Evolutionary conservation across 2,888 invertebrate species (phyloP).

Genomic region (Chrysomela aeneicollis): DNA sequence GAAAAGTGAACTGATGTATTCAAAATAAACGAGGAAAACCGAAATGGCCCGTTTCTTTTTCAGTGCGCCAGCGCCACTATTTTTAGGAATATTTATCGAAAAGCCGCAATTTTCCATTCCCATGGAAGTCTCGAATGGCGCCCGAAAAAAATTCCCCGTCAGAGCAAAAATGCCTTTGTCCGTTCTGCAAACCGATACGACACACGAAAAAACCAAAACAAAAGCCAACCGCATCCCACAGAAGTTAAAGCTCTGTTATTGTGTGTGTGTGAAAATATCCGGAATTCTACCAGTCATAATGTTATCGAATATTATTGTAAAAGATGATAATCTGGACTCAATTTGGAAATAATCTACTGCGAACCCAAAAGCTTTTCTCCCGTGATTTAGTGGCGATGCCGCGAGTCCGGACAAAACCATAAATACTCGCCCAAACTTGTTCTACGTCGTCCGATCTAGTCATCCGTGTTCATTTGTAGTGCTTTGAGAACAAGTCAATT

Average conservation of each 20-base stretch:
- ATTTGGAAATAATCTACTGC: conserved; percentile 44
- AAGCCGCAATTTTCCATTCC: neutral
- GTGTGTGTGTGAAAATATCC: conserved; percentile 25
- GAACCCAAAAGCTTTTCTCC: conserved; percentile 38
- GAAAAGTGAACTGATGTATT: too few species aligned
- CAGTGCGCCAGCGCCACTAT: too few species aligned
- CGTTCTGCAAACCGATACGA: conserved; percentile 2
- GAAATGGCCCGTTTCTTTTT: too few species aligned
- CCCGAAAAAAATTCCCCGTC: neutral
- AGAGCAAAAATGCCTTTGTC: neutral
- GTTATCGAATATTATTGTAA: conserved; percentile 37
- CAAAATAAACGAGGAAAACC: too few species aligned
- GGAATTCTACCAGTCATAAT: conserved; percentile 35
- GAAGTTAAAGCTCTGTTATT: conserved; percentile 6
- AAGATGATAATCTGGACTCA: conserved; percentile 42
- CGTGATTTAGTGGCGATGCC: conserved; percentile 46
- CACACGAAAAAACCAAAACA: conserved; percentile 7
- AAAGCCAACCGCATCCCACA: conserved; percentile 1
- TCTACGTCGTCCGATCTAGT: conserved; percentile 50
- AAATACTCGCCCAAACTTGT: conserved; percentile 52
- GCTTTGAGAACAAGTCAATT: conserved; percentile 21
- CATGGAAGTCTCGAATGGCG: neutral
- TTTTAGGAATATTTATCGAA: too few species aligned
- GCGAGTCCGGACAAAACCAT: conserved; percentile 50
- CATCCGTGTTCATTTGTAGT: conserved; percentile 44